Percentiles rank a stretch among this genome's conserved stretches.
Conservation (phyloP, 2,888 invertebrate species). For the Patella caerulea region DNA sequence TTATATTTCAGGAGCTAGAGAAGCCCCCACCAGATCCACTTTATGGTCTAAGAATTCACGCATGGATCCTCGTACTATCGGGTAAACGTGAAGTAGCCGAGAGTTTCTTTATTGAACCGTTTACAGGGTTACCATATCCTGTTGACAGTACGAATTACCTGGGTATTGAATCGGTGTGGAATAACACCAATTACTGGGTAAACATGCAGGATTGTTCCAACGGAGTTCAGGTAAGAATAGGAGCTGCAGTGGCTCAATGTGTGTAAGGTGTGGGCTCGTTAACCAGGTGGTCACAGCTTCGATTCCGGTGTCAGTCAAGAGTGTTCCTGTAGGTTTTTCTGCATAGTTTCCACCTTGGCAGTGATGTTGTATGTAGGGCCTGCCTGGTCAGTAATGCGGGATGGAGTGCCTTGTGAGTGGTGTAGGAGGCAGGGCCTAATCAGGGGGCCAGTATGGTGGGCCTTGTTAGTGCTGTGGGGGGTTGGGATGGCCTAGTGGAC, state of each 20-base stretch:
- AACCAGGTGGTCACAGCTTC: too few relatives aligned
- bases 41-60: constrained; percentile 77
- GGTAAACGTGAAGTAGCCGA: constrained; percentile 76
- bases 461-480: too few relatives aligned
- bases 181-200: constrained; percentile 81
- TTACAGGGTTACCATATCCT: constrained; percentile 80
- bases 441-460: too few relatives aligned
- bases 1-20: constrained; percentile 60
- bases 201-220: constrained; percentile 72
- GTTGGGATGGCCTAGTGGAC: too few relatives aligned
- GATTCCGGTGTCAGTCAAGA: too few relatives aligned
- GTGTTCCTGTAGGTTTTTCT: neutral
- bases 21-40: constrained; percentile 70
- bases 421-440: too few relatives aligned
- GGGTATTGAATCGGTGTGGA: constrained; percentile 88
- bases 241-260: too few relatives aligned
- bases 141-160: constrained; percentile 78
- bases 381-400: too few relatives aligned
- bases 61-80: constrained; percentile 85
- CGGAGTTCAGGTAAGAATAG: constrained; percentile 65
- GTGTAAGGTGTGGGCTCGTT: neutral
- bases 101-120: constrained; percentile 87
- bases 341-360: too few relatives aligned
- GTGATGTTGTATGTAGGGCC: too few relatives aligned
- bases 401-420: too few relatives aligned